A percentile compares a stretch with the other conserved stretches of the same genome.
Evolutionary conservation across 1,140 invertebrate species (phyloP).

Genomic region (Octopus sinensis): DNA sequence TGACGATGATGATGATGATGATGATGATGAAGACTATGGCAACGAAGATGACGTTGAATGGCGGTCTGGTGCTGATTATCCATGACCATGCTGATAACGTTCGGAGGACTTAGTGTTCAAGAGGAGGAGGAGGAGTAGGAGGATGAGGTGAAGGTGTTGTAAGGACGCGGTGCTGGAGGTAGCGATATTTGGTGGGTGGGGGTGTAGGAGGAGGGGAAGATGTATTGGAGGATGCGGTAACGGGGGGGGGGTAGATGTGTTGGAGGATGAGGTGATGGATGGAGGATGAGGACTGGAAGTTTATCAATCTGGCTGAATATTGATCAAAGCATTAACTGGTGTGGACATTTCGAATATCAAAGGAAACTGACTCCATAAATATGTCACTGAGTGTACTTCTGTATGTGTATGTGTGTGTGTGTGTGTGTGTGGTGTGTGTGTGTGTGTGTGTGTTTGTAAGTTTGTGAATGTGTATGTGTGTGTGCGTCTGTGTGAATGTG

Average conservation of each 20-base stretch:
- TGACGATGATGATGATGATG: neutral
- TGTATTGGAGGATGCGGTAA: neutral
- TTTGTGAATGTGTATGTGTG: too few species aligned
- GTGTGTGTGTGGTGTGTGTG: too few species aligned
- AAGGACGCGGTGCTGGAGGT: neutral
- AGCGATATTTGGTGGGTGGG: neutral
- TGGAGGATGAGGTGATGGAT: neutral
- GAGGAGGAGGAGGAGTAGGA: neutral
- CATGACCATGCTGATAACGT: neutral
- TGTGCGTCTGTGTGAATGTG: too few species aligned
- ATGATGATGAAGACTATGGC: neutral
- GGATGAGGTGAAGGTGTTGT: neutral
- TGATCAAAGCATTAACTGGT: too few species aligned
- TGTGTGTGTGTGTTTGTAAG: too few species aligned
- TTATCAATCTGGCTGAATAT: too few species aligned
- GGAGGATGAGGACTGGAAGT: too few species aligned
- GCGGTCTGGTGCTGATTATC: neutral
- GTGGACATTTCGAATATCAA: too few species aligned
- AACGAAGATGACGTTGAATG: neutral
- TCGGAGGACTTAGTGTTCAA: neutral
- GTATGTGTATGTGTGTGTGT: too few species aligned
- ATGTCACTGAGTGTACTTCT: too few species aligned
- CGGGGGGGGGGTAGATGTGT: neutral
- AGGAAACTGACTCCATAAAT: too few species aligned
- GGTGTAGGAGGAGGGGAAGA: neutral